Conservation (phyloP, 2,113 vertebrate genomes). For the Brienomyrus brachyistius region DNA sequence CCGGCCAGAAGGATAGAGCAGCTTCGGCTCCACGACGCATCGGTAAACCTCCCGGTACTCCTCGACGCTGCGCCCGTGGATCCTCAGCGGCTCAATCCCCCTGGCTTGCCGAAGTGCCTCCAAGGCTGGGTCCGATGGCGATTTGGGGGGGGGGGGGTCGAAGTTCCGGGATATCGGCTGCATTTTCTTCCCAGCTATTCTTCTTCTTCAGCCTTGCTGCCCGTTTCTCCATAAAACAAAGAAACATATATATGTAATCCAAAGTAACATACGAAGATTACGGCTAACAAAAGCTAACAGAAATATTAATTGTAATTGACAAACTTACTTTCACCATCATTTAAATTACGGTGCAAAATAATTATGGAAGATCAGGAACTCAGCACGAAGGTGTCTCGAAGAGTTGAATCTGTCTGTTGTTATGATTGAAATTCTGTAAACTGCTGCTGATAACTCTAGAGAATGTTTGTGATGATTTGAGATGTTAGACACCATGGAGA, state of each 20-base stretch:
- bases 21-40: too few relatives aligned
- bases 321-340: neutral
- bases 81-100: neutral
- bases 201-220: too few relatives aligned
- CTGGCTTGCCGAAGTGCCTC: neutral
- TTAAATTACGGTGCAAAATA: neutral
- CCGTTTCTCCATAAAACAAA: neutral
- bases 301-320: neutral
- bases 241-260: too few relatives aligned
- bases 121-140: neutral
- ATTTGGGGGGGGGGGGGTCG: neutral
- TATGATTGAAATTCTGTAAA: neutral
- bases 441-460: neutral
- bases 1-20: neutral
- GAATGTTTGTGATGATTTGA: neutral
- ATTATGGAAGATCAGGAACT: neutral
- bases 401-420: neutral
- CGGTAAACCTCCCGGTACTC: neutral
- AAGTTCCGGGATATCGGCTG: neutral
- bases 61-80: neutral
- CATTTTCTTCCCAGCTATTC: neutral
- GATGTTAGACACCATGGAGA: neutral
- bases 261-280: too few relatives aligned
- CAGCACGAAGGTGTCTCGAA: neutral
- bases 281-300: neutral